Evolutionary conservation across 2,797 vertebrate species (phyloP).

Genomic region (Ceyx erithaca): DNA sequence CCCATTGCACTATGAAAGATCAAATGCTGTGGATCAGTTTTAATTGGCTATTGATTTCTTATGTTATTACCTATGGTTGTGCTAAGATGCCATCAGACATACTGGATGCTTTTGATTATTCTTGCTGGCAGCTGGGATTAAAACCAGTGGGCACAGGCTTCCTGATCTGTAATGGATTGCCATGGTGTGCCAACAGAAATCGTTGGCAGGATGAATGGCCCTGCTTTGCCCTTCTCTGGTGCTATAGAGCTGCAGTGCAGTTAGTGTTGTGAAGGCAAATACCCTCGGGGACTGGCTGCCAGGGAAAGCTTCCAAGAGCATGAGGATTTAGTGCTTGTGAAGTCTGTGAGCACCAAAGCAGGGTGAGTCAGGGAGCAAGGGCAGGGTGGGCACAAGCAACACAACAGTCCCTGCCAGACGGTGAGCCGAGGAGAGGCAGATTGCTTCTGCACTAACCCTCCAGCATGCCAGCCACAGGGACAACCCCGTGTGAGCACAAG

Average conservation of each 20-base stretch:
- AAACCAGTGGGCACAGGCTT: conserved; percentile 57
- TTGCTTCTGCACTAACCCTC: neutral
- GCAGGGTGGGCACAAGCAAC: neutral
- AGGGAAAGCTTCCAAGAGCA: neutral
- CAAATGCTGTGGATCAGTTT: conserved; percentile 65
- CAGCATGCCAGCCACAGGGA: neutral
- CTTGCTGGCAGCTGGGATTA: conserved; percentile 62
- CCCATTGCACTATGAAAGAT: conserved; percentile 64
- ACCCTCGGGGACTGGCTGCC: neutral
- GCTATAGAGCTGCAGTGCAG: conserved; percentile 20
- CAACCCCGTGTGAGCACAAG: neutral
- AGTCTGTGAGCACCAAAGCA: neutral
- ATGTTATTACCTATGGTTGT: conserved; percentile 64
- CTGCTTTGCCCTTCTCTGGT: conserved; percentile 20
- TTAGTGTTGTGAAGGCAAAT: conserved; percentile 24
- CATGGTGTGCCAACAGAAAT: conserved; percentile 36
- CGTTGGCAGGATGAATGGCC: conserved; percentile 44
- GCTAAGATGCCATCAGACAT: conserved; percentile 32
- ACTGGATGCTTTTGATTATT: conserved; percentile 64
- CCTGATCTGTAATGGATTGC: conserved; percentile 60
- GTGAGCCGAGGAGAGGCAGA: neutral
- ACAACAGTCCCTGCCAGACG: neutral
- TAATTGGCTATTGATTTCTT: conserved; percentile 76
- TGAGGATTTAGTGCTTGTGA: neutral
- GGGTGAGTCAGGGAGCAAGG: neutral